Percentiles rank a stretch among this genome's conserved stretches.
These are phyloP conservation scores for Anagyrus pseudococci DNA, from an alignment of 2,888 invertebrate species.

Conservation along the genomic window DNA sequence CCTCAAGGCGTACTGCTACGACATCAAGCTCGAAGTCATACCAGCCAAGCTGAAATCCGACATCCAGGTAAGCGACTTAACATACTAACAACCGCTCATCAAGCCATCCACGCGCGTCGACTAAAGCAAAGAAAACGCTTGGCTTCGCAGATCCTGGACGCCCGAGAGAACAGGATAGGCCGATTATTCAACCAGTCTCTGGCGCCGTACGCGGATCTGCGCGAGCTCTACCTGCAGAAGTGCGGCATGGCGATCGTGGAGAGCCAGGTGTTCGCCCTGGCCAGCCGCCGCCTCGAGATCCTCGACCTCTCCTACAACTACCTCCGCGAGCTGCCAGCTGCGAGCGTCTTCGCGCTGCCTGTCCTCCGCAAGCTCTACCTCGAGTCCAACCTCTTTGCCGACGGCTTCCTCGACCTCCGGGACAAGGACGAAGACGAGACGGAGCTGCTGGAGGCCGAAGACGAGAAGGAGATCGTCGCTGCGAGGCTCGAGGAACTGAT, in stretches of 20 bases:
- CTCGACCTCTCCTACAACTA: conserved; percentile 68
- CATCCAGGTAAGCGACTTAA: conserved; percentile 63
- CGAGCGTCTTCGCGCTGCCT: conserved; percentile 68
- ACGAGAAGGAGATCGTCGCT: too few relatives aligned
- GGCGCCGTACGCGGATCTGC: conserved; percentile 64
- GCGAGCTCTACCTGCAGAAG: conserved; percentile 67
- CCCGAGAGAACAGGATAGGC: conserved; percentile 66
- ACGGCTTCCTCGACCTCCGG: too few relatives aligned
- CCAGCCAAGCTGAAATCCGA: conserved; percentile 63
- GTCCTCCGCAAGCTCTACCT: conserved; percentile 70
- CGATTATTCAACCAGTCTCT: conserved; percentile 65
- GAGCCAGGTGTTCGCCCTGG: conserved; percentile 64
- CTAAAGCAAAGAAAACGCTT: too few relatives aligned
- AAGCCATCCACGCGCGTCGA: too few relatives aligned
- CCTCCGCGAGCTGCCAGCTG: conserved; percentile 63
- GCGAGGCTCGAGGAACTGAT: too few relatives aligned
- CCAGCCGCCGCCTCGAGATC: conserved; percentile 65
- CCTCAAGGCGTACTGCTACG: conserved; percentile 65
- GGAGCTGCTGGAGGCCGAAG: conserved; percentile 55
- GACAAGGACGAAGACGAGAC: conserved; percentile 60
- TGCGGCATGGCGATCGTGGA: conserved; percentile 67
- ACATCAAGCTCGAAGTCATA: conserved; percentile 62
- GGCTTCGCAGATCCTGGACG: conserved; percentile 66
- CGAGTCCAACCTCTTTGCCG: conserved; percentile 65
- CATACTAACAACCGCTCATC: too few relatives aligned